Base-by-base conservation (phyloP, 2,113 vertebrate species). In the Nothocercus julius region DNA sequence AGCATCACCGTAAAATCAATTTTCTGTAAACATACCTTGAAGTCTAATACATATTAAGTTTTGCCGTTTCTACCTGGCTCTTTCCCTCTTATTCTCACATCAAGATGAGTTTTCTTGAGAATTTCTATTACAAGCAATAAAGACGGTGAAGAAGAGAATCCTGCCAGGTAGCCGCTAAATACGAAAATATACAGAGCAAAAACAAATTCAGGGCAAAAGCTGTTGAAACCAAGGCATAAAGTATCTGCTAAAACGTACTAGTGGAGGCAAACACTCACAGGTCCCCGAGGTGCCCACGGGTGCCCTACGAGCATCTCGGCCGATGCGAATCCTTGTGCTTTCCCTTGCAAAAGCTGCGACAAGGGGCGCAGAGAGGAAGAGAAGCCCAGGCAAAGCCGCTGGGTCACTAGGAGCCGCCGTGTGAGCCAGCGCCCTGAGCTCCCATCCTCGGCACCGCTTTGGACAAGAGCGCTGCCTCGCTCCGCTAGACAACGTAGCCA, bases 151-250 rank as follows among this genome's bases (percentile, higher is more conserved):
- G 75, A 54, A 91, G 56, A 87, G 85, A 90, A 93, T 51, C 72
- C 85, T 77, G 80, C 59, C 90, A 93, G 49, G 54, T 63, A 91
- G 73, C 82, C 72, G 51, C 67, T 90, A 78, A 77, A 93, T 58
- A 83, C 25, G 49, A 88, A 85, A 30, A 47, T 54, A 85, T 58
- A 88, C 0, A 1, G 72, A 73, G 83, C 68, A 92, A 79, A 51
- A 80, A 88, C 67, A 88, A 92, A 92, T 28, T 56, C 75, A 68
- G 86, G 83, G 73, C 69, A 45, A 78, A 51, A 90, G 62, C 67
- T 89, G 85, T 30, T 85, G 88, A 66, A 82, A 93, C 87, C 49
- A 74, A 64, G 74, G 87, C 75, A 70, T 36, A 63, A 83, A 87
- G 32, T 69, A 62, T 59, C 72, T 34, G 79, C 3, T 91, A 87